Evolutionary conservation across 2,797 vertebrate species (phyloP).

Genomic region (Rhinichthys osculus): DNA sequence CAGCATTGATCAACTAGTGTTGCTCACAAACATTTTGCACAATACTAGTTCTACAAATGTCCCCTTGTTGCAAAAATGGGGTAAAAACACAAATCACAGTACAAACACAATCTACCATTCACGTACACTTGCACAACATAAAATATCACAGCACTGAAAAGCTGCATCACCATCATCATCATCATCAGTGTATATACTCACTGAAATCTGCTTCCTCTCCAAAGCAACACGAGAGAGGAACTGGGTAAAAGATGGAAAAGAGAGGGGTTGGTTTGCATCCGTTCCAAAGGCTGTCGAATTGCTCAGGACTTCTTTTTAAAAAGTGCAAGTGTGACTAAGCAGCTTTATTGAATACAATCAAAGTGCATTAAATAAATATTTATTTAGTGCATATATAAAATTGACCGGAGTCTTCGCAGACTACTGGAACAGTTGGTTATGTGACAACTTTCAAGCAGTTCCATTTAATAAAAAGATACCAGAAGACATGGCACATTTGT

Average conservation of each 20-base stretch:
- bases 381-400: background rate
- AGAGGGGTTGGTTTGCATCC: constrained; percentile 74
- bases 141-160: constrained; percentile 40
- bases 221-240: constrained; percentile 87
- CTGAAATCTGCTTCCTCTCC: constrained; percentile 86
- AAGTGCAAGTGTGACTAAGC: constrained; percentile 7
- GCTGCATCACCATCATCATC: constrained; percentile 51
- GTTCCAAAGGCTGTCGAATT: constrained; percentile 20
- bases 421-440: background rate
- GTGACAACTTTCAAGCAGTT: background rate
- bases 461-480: background rate
- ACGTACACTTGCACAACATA: constrained; percentile 36
- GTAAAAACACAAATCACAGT: constrained; percentile 35
- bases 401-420: background rate
- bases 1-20: constrained; percentile 10
- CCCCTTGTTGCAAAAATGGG: constrained; percentile 27
- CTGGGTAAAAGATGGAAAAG: constrained; percentile 80
- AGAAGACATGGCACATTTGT: background rate
- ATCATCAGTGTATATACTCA: constrained; percentile 82
- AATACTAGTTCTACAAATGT: background rate
- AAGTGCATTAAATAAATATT: constrained; percentile 5
- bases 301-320: constrained; percentile 1
- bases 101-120: constrained; percentile 40
- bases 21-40: constrained; percentile 21
- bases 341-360: background rate